A percentile compares a stretch with the other conserved stretches of the same genome.
phyloP scores from a whole-genome alignment of 2,888 invertebrate species.

The Brenthis ino region DNA sequence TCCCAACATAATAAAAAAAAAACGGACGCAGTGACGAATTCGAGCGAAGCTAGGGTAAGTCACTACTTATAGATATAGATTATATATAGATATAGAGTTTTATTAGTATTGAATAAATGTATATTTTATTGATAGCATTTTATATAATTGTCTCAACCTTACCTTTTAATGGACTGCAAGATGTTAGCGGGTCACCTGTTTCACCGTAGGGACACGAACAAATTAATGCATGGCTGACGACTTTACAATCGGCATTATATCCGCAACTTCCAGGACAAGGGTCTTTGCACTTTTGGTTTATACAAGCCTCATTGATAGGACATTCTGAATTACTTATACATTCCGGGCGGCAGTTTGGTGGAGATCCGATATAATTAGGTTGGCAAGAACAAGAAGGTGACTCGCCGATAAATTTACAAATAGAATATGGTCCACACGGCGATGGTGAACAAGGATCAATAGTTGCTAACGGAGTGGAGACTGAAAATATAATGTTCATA shows the following conservation, averaged over 20 bases:
- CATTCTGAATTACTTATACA: slow-evolving; percentile 87
- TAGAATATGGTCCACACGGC: slow-evolving; percentile 85
- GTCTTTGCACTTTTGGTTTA: slow-evolving; percentile 86
- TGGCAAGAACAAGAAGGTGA: slow-evolving; percentile 86
- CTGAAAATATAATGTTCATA: slow-evolving; percentile 48
- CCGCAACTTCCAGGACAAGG: slow-evolving; percentile 88
- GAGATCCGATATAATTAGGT: slow-evolving; percentile 82
- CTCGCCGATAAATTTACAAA: slow-evolving; percentile 84
- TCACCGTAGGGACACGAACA: slow-evolving; percentile 84
- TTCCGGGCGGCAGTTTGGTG: slow-evolving; percentile 86
- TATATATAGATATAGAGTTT: too few species aligned
- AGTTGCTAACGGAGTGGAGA: slow-evolving; percentile 63
- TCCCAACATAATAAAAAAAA: too few species aligned
- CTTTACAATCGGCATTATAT: slow-evolving; percentile 86
- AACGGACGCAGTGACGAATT: too few species aligned
- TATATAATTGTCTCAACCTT: slow-evolving; percentile 33
- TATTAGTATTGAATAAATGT: background rate
- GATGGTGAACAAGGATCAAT: slow-evolving; percentile 85
- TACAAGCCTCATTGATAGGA: slow-evolving; percentile 84
- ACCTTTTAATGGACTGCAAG: slow-evolving; percentile 72
- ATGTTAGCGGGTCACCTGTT: slow-evolving; percentile 85
- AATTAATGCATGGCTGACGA: slow-evolving; percentile 88
- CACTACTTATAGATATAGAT: too few species aligned
- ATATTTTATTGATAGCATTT: background rate
- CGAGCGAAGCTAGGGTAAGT: too few species aligned